Conservation (phyloP, 2,113 vertebrate species). For the Leptosomus discolor region DNA sequence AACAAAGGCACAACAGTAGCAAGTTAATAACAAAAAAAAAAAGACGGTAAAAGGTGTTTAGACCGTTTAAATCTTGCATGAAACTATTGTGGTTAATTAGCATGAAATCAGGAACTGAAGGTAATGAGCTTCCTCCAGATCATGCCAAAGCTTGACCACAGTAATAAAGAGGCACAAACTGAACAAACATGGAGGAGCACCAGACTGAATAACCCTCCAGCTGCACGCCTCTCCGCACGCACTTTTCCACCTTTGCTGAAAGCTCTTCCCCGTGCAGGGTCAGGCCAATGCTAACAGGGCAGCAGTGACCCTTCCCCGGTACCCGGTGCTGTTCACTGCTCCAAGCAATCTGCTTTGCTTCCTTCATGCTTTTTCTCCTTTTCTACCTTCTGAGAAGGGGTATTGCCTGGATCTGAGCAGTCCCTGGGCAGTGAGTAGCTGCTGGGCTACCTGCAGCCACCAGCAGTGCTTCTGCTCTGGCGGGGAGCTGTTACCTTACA, state of each 20-base stretch:
- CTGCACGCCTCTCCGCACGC: too few relatives aligned
- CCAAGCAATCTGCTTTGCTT: not conserved
- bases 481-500: not conserved
- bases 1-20: not conserved
- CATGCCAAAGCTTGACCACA: not conserved
- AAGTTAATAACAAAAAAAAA: not conserved
- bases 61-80: not conserved
- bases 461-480: not conserved
- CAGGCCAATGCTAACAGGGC: not conserved
- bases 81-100: not conserved
- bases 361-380: not conserved
- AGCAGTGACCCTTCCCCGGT: not conserved
- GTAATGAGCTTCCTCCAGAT: not conserved
- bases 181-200: not conserved
- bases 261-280: not conserved
- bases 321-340: not conserved
- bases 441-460: not conserved
- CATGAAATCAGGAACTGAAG: not conserved
- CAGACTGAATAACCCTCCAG: not conserved
- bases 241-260: not conserved
- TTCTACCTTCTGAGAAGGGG: not conserved
- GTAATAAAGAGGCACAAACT: not conserved
- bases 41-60: not conserved
- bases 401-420: not conserved
- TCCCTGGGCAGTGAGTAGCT: not conserved